phyloP scores from a whole-genome alignment of 2,888 invertebrate genomes.

The Eupithecia exiguata region DNA sequence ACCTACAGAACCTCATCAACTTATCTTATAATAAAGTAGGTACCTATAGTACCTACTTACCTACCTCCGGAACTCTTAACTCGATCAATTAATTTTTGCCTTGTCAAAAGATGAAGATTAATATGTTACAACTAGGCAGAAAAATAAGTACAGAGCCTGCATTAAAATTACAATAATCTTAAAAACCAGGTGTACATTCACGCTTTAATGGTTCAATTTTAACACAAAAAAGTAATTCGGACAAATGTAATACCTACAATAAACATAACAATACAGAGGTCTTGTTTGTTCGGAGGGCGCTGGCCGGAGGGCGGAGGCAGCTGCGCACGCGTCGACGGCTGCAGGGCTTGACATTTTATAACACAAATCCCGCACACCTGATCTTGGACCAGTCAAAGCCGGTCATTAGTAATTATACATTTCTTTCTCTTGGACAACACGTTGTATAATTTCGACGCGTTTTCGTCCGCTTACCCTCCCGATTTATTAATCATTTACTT shows the following conservation, averaged over 20 bases:
- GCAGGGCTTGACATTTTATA: slow-evolving; percentile 74
- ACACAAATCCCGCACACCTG: slow-evolving; percentile 81
- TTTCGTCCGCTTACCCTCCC: slow-evolving; percentile 48
- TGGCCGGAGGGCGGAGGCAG: slow-evolving; percentile 69
- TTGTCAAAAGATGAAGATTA: slow-evolving; percentile 22
- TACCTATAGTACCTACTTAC: too few species aligned
- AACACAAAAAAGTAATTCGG: slow-evolving; percentile 43
- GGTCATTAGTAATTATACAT: slow-evolving; percentile 66
- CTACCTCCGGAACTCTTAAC: too few species aligned
- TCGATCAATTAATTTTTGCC: too few species aligned
- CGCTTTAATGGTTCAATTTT: slow-evolving; percentile 46
- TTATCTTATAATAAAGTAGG: too few species aligned
- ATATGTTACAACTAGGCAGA: neutral
- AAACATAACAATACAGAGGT: slow-evolving; percentile 67
- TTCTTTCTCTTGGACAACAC: slow-evolving; percentile 63
- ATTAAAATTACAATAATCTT: slow-evolving; percentile 19
- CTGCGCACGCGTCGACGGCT: slow-evolving; percentile 73
- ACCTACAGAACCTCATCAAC: too few species aligned
- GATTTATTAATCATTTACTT: slow-evolving; percentile 37
- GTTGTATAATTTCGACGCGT: slow-evolving; percentile 62
- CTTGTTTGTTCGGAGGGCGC: slow-evolving; percentile 72
- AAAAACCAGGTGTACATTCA: slow-evolving; percentile 46
- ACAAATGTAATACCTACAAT: slow-evolving; percentile 53
- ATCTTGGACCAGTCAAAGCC: slow-evolving; percentile 67
- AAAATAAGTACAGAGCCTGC: neutral